These are phyloP conservation scores for Enteromius afrohamiltoni DNA, from an alignment of 2,797 vertebrate species.

Conservation along the genomic window DNA sequence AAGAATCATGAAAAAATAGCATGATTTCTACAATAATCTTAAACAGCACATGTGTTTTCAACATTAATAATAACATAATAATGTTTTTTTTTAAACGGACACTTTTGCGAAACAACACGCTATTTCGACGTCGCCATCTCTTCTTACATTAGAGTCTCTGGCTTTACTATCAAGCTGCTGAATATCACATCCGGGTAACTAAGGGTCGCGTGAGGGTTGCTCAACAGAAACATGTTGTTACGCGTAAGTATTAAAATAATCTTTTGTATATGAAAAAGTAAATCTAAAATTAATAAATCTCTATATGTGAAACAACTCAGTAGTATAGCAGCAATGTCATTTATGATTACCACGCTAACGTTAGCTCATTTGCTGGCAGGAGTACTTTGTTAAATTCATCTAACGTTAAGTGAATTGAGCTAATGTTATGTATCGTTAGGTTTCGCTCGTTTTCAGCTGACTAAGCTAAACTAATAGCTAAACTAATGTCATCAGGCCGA, in stretches of 20 bases:
- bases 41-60: too few species aligned
- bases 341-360: background rate
- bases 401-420: background rate
- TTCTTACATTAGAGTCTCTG: background rate
- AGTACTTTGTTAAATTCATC: background rate
- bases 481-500: background rate
- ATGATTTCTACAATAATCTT: too few species aligned
- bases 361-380: background rate
- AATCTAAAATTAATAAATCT: background rate
- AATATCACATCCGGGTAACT: conserved; percentile 62
- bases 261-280: background rate
- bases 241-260: conserved; percentile 67
- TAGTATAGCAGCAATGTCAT: background rate
- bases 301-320: conserved; percentile 6
- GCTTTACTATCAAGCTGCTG: conserved; percentile 1
- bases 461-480: too few species aligned
- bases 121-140: background rate
- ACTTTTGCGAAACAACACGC: background rate
- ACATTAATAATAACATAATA: too few species aligned
- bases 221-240: conserved; percentile 68
- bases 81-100: too few species aligned
- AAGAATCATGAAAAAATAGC: too few species aligned
- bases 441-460: background rate
- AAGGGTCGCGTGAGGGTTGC: conserved; percentile 51
- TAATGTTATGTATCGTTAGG: background rate